phyloP scores from a whole-genome alignment of 1,140 invertebrate genomes.

The Diploscapter pachys region DNA sequence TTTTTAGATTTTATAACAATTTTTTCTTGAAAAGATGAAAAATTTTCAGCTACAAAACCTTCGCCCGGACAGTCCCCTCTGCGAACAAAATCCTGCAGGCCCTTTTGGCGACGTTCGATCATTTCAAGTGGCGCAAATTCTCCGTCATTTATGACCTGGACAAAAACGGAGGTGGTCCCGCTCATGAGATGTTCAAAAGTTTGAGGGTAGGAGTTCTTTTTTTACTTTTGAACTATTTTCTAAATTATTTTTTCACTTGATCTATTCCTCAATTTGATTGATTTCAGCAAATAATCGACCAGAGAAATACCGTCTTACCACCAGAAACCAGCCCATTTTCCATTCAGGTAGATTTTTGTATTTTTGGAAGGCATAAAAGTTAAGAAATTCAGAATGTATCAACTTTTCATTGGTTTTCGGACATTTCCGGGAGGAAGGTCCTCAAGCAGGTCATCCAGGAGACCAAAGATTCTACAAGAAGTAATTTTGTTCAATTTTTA shows the following conservation, averaged over 20 bases:
- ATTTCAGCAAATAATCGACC: too few relatives aligned
- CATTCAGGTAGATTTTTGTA: too few relatives aligned
- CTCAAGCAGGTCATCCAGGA: constrained; percentile 76
- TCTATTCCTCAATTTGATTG: too few relatives aligned
- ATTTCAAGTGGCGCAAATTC: constrained; percentile 90
- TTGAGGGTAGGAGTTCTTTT: too few relatives aligned
- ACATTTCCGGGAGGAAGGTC: constrained; percentile 11
- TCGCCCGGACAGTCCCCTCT: constrained; percentile 87
- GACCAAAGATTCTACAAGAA: constrained; percentile 81
- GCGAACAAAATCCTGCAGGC: constrained; percentile 90
- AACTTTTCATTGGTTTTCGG: constrained; percentile 3
- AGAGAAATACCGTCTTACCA: too few relatives aligned
- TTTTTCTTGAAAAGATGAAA: not conserved
- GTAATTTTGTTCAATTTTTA: constrained; percentile 65
- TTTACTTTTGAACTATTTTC: too few relatives aligned
- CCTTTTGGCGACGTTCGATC: constrained; percentile 78
- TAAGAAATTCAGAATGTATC: not conserved
- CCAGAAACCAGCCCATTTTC: too few relatives aligned
- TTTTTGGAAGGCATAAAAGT: too few relatives aligned
- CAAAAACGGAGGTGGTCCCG: too few relatives aligned
- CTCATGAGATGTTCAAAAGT: too few relatives aligned
- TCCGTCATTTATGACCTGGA: constrained; percentile 76
- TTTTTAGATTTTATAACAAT: not conserved
- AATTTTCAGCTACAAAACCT: constrained; percentile 74
- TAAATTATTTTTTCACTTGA: too few relatives aligned